Percentiles rank a stretch among this genome's conserved stretches.
Evolutionary conservation across 2,797 vertebrate genomes (phyloP).

Genomic region (Notamacropus eugenii): DNA sequence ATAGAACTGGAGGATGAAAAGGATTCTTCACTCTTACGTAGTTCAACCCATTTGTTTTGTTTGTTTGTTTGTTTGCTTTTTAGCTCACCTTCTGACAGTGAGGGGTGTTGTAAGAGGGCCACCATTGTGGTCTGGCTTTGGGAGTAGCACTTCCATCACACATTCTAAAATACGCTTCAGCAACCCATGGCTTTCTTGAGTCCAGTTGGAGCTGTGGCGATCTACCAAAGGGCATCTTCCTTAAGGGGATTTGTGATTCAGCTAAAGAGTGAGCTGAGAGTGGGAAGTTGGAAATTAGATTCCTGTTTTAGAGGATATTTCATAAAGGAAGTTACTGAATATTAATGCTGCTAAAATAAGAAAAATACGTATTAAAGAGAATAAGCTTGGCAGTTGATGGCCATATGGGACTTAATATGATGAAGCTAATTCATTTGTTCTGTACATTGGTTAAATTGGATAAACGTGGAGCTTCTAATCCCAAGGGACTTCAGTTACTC

Average conservation of each 20-base stretch:
- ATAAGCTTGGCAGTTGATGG: not conserved
- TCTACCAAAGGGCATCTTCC: not conserved
- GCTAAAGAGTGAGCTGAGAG: not conserved
- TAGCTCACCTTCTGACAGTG: not conserved
- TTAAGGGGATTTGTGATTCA: not conserved
- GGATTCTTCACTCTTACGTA: not conserved
- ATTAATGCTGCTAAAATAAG: conserved; percentile 23
- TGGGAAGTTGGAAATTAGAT: not conserved
- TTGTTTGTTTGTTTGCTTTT: not conserved
- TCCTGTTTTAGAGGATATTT: not conserved
- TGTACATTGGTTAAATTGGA: conserved; percentile 39
- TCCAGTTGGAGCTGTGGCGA: not conserved
- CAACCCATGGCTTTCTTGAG: not conserved
- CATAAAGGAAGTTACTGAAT: conserved; percentile 11
- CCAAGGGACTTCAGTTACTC: conserved; percentile 41
- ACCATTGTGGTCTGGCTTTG: not conserved
- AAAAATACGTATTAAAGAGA: conserved; percentile 14
- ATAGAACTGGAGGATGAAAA: not conserved
- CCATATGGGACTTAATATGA: conserved; percentile 20
- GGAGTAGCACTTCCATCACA: not conserved
- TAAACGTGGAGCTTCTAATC: conserved; percentile 45
- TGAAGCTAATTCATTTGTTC: conserved; percentile 51
- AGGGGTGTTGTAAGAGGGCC: not conserved
- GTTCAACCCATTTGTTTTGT: not conserved
- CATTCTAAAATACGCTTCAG: not conserved